Percentiles rank a stretch among this genome's conserved stretches.
Evolutionary conservation across 2,888 invertebrate genomes (phyloP).

Genomic region (Odontothrips loti): DNA sequence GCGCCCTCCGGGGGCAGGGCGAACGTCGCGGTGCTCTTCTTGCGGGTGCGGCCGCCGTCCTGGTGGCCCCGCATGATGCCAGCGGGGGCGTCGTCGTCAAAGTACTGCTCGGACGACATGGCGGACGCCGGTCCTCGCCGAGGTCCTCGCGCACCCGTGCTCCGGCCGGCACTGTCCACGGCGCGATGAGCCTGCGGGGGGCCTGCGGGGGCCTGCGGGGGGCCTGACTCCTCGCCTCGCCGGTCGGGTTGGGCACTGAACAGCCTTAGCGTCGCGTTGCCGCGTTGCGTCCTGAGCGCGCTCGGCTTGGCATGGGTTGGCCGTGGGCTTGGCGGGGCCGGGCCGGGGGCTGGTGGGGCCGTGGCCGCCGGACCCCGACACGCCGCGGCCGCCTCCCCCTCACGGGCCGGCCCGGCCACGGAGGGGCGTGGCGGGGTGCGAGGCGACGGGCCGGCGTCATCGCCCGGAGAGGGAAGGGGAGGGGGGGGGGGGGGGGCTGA

Average conservation of each 20-base stretch:
- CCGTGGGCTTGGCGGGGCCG: background rate
- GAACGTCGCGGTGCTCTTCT: slow-evolving; percentile 21
- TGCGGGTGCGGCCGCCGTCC: background rate
- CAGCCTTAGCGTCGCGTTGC: background rate
- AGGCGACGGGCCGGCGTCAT: background rate
- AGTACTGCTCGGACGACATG: background rate
- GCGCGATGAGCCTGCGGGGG: background rate
- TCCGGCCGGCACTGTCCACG: background rate
- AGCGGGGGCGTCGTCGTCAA: background rate
- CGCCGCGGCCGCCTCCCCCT: background rate
- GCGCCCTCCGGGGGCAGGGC: background rate
- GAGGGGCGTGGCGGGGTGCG: background rate
- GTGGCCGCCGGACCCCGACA: background rate
- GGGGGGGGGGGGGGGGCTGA: background rate
- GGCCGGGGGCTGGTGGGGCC: background rate
- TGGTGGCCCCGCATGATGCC: background rate
- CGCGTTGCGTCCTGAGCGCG: background rate
- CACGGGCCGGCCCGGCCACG: background rate
- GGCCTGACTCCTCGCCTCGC: slow-evolving; percentile 8
- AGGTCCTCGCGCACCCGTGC: background rate
- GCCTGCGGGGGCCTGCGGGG: background rate
- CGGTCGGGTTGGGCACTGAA: background rate
- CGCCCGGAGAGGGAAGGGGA: background rate
- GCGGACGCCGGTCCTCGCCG: too few relatives aligned
- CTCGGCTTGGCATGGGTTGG: background rate